phyloP scores from a whole-genome alignment of 2,113 vertebrate genomes.

The Canis aureus region DNA sequence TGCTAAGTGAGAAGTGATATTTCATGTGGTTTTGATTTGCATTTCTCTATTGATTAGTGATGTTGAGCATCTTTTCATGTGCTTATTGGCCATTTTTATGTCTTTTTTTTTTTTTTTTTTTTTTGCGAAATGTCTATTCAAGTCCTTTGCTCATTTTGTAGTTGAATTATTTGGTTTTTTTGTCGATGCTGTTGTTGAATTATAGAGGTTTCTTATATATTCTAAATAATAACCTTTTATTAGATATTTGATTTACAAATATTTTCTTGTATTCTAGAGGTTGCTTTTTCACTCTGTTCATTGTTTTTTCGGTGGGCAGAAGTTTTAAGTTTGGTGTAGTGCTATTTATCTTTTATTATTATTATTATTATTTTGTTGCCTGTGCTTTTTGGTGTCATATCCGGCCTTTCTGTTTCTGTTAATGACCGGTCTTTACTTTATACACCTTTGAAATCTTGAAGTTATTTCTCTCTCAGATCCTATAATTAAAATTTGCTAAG shows the following conservation, averaged over 20 bases:
- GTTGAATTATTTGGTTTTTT: background rate
- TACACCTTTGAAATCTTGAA: background rate
- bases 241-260: background rate
- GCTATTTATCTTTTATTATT: no score
- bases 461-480: background rate
- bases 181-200: background rate
- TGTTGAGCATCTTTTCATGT: background rate
- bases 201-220: background rate
- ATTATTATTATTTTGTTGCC: background rate
- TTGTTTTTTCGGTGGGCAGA: background rate
- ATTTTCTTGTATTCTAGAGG: background rate
- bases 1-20: background rate
- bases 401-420: background rate
- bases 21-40: background rate
- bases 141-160: background rate
- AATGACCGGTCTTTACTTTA: background rate
- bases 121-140: background rate
- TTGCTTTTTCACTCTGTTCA: background rate
- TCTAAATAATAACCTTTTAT: background rate
- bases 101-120: background rate
- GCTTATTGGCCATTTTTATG: background rate
- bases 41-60: background rate
- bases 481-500: background rate
- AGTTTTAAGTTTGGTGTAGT: background rate
- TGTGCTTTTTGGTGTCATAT: background rate